Evolutionary conservation across 2,797 vertebrate genomes (phyloP).

Genomic region (Garrulus glandarius): DNA sequence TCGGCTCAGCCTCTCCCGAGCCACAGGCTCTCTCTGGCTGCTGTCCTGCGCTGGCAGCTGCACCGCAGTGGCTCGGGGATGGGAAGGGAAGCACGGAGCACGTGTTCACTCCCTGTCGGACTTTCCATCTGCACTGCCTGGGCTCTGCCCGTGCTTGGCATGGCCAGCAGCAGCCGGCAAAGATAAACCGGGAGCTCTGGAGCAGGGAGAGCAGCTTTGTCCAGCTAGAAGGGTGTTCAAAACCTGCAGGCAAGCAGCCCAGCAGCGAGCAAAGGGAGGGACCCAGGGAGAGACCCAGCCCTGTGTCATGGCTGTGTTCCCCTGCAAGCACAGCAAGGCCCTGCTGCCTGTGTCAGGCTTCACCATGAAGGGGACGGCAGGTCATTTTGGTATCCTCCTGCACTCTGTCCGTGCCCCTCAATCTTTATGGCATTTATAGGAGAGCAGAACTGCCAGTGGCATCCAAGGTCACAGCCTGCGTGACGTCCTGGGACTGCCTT

Average conservation of each 20-base stretch:
- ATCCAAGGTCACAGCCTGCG: neutral
- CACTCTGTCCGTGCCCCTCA: neutral
- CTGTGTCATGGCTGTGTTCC: rapidly evolving
- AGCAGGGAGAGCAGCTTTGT: neutral
- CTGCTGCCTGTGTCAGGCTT: neutral
- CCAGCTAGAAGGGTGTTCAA: neutral
- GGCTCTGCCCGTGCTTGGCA: neutral
- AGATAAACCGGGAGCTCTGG: neutral
- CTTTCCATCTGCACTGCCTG: neutral
- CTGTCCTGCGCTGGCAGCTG: conserved; percentile 50
- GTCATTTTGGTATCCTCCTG: neutral
- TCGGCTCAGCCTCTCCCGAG: conserved; percentile 50
- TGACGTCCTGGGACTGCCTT: neutral
- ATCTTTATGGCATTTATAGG: neutral
- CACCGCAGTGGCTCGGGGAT: rapidly evolving
- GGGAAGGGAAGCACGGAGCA: conserved; percentile 22
- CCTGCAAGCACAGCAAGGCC: neutral
- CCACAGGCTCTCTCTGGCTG: conserved; percentile 73
- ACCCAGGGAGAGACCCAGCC: neutral
- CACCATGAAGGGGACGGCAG: rapidly evolving
- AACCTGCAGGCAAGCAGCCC: neutral
- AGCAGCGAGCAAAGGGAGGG: neutral
- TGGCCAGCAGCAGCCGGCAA: neutral
- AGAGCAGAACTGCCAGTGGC: neutral
- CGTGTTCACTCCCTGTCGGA: rapidly evolving